phyloP scores from a whole-genome alignment of 2,797 vertebrate species.

The Morelia viridis region DNA sequence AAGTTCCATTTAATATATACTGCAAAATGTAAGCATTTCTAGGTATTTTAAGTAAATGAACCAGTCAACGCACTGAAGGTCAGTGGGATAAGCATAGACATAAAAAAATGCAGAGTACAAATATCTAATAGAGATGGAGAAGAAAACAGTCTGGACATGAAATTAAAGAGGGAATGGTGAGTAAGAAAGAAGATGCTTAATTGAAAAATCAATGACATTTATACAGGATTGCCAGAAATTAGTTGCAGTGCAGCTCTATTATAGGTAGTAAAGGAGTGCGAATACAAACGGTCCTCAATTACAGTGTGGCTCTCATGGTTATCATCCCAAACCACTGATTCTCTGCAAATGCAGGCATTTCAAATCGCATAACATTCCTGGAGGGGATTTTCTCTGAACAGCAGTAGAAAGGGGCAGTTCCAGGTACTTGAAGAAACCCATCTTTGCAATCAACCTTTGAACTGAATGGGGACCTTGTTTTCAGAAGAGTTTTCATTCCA shows the following conservation, averaged over 20 bases:
- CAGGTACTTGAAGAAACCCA: not conserved
- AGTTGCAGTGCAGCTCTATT: not conserved
- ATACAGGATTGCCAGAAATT: not conserved
- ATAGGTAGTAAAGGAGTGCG: not conserved
- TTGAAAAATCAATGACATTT: not conserved
- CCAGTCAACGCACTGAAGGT: not conserved
- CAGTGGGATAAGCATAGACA: not conserved
- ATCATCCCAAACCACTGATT: not conserved
- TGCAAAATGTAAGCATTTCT: not conserved
- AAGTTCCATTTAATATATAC: not conserved
- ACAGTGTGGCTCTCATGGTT: not conserved
- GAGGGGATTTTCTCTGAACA: not conserved
- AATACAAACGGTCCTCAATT: not conserved
- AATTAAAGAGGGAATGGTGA: not conserved
- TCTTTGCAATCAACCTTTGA: not conserved
- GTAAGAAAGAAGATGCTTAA: not conserved
- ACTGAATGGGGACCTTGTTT: not conserved
- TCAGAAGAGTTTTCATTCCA: not conserved
- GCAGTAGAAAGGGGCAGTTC: not conserved
- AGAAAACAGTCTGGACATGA: not conserved
- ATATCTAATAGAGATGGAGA: not conserved
- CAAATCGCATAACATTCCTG: not conserved
- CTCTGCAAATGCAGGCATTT: not conserved
- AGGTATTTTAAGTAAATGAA: not conserved
- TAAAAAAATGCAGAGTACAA: not conserved